Evolutionary conservation across 1,140 invertebrate genomes (phyloP), one percentile per base, ranked within the genome.

Genomic region (Drosophila sproati): DNA sequence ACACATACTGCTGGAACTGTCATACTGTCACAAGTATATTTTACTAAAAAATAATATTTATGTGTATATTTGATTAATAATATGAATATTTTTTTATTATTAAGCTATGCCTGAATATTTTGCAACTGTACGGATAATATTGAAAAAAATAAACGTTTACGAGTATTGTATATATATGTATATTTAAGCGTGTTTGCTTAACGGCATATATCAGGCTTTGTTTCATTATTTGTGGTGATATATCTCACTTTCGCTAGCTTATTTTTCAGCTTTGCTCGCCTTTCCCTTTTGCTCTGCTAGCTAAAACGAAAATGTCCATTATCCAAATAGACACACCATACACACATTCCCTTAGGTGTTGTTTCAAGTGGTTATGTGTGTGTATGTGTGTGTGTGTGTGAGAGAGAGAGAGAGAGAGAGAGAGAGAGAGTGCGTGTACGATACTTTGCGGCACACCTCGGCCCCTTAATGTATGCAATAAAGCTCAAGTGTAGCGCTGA

Each of bases 391-490:
- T 10, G 51, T 8, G 51, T 56, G 52, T 12, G 20, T 1, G 20
- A 20, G 20, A 20, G 20, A 20, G 20, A 20, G 20, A 20, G 20
- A 20, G 63, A 7, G 60, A 20, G 20, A 20, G 20, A 20, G 20
- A 20, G 20, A 20, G 20, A 20, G 20, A 20, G 63, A 7, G 60
- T 59, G 62, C 45, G 56, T 73, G 71, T 61, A 66, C 37, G 54
- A 52, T 85, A 79, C 78, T 85, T 68, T 89, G 83, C 62, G 86
- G 67, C 86, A 69, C 81, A 88, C 74, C 85, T 90, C 85, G 85
- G 85, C 81, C 85, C 85, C 85, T 85, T 88, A 88, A 88, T 88
- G 85, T 88, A 88, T 88, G 85, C 85, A 90, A 88, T 88, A 88
- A 88, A 88, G 85, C 85, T 88, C 78, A 88, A 88, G 85, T 90